These are phyloP conservation scores for Endotricha flammealis DNA, from an alignment of 2,888 invertebrate genomes.

Conservation along the genomic window DNA sequence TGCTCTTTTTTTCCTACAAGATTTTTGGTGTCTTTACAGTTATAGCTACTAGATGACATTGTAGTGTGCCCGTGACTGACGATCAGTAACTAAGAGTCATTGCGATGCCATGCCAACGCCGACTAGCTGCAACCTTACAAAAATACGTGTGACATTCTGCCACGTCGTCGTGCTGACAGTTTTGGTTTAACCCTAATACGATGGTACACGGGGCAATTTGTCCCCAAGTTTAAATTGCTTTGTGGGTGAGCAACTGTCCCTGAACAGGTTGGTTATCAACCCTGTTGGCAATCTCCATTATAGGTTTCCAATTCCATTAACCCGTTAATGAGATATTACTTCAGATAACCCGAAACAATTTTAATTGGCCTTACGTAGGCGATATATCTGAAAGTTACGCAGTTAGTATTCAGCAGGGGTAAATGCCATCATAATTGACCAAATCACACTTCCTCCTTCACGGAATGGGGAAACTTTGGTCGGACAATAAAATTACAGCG, in stretches of 20 bases:
- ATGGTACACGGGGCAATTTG: constrained; percentile 26
- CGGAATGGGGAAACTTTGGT: not conserved
- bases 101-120: too few species aligned
- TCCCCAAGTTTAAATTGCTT: constrained; percentile 45
- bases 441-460: not conserved
- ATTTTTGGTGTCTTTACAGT: too few species aligned
- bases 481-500: too few species aligned
- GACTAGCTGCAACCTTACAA: too few species aligned
- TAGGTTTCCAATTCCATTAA: constrained; percentile 31
- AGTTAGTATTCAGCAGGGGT: not conserved
- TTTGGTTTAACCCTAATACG: constrained; percentile 11
- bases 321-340: constrained; percentile 26
- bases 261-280: constrained; percentile 22
- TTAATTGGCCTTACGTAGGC: constrained; percentile 4
- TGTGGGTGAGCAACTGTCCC: constrained; percentile 25
- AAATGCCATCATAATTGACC: not conserved
- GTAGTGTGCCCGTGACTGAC: too few species aligned
- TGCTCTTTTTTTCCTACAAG: too few species aligned
- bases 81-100: too few species aligned
- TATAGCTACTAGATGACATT: too few species aligned
- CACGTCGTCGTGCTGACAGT: too few species aligned
- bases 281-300: constrained; percentile 20
- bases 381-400: not conserved
- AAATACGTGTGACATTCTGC: too few species aligned
- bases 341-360: constrained; percentile 16